Evolutionary conservation across 2,888 invertebrate genomes (phyloP), one percentile per base, ranked within the genome.

Genomic region (Cheilosia impressa): DNA sequence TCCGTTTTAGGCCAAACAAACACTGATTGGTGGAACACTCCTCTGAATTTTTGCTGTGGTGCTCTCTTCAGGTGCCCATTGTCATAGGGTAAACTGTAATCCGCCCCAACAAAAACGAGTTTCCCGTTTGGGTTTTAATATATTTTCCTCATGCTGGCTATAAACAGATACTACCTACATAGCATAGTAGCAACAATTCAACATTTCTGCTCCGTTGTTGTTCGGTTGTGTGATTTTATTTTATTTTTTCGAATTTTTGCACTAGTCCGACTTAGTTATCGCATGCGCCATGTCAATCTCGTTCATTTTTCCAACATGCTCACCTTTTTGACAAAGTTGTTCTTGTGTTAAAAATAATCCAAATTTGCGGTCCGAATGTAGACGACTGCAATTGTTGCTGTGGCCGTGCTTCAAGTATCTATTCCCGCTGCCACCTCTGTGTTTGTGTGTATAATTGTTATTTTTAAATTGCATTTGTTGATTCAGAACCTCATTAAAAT

Each of bases 271-370:
- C 9, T 53, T 22, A 58, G 31, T 47, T 68, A 68, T 34, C 76
- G 57, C 63, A 63, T 71, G 62, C 50, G 76, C 62, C 55, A 22
- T 69, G 62, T 55, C 10, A 38, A 41, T 75, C 58, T 47, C 47
- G 45, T 10, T 38, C 38, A 65, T 47, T 57, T 50, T 57, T 65
- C 47, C 34, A 27, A 19, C 22, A 17, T 41, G 31, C 52, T 52
- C 60, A 68, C 78, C 69, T 71, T 77, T 77, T 55, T 62, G 63
- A 63, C 63, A 47, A 71, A 63, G 63, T 63, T 57, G 55, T 62
- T 47, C 6, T 24, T 38, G 38, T 38, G 4, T 38, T 50, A 57
- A 78, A 60, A 68, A 77, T 38, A 68, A 60, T 38, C 38, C 41
- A 66, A 27, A 65, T 41, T 65, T 79, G 72, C 65, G 65, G 17